Base-by-base conservation (phyloP, 2,797 vertebrate genomes). In the Falco biarmicus region DNA sequence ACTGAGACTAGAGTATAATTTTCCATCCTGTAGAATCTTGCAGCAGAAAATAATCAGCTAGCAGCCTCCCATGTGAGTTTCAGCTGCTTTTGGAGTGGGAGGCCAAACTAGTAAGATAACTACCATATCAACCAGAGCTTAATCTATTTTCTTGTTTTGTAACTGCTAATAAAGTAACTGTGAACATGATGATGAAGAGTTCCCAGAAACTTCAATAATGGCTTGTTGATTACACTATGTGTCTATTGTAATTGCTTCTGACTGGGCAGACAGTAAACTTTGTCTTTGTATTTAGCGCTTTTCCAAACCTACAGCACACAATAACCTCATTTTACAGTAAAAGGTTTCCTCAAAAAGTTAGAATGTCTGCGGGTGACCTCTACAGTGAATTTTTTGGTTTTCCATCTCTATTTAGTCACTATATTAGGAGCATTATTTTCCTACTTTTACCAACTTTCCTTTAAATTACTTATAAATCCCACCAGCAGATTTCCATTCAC, bases 311-410 rank as follows among this genome's bases (percentile, higher is more conserved):
- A 32, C 28, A 28, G 39, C 48, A 77, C 59, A 95, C 79, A 90
- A 56, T 95, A 96, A 78, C 31, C 29, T 90, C 25, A 77, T 86
- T 53, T 95, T 85, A 84, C 9, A 81, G 74, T 71, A 85, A 74
- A 70, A 69, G 4, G 13, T 87, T 97, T 94, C 80, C 77, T 96
- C 78, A 43, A 37, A 91, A 85, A 90, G 28, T 94, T 93, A 81
- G 17, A 15, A 47, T 90, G n/a, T 80, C 65, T 91, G 37, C 53
- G 87, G 22, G 50, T 74, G 84, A 71, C 70, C 48, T 93, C n/a
- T 6, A 6, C 64, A 78, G 57, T 69, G 50, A 91, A 68, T 91
- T 87, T 91, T 56, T 76, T 32, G 10, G 1, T 84, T 76, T 86
- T n/a, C 26, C 13, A 17, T 31, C 45, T 93, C 43, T 53, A 29